Evolutionary conservation across 1,140 invertebrate genomes (phyloP), one percentile per base, ranked within the genome.

Genomic region (Euwallacea similis): DNA sequence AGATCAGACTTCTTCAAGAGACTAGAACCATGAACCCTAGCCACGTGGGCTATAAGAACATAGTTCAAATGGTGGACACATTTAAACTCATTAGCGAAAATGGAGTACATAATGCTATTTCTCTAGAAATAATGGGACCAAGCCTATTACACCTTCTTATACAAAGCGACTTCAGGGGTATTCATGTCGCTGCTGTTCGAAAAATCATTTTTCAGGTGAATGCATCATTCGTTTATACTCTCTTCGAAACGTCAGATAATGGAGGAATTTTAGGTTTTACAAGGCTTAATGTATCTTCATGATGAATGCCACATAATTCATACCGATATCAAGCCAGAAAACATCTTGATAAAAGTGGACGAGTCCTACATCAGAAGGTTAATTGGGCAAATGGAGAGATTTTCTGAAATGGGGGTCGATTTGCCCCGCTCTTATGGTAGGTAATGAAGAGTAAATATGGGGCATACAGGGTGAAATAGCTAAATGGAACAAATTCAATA

Each of bases 291-390:
- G 81, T 99, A 99, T 86, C 86, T 99, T 65, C 98, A 99, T 83
- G 90, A 91, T 69, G 97, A 97, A 85, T 99, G 97, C 87, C 87
- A 90, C 82, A 99, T 99, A 76, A 99, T 99, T 83, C 98, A 99
- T 82, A 99, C 98, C 15, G 98, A 99, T 82, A 97, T 99, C 75
- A 99, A 99, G 82, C 98, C 97, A 47, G 98, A 99, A 85, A 99
- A 99, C 87, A 96, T 99, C 63, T 85, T 99, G 58, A 86, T 98
- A 66, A 96, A 94, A 84, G 94, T 97, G 7, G 89, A 93, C 79
- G 89, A 92, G 71, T 79, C 85, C 41, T 92, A 97, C 81, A 91
- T 98, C 69, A 87, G 91, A 71, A 94, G 93, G 80, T 83, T 98
- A 77, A 96, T 96, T 58, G 89, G 72, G 10, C 77, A 74, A 74